Evolutionary conservation across 2,113 vertebrate species (phyloP), one percentile per base, ranked within the genome.

Genomic region (Sylvietta virens): DNA sequence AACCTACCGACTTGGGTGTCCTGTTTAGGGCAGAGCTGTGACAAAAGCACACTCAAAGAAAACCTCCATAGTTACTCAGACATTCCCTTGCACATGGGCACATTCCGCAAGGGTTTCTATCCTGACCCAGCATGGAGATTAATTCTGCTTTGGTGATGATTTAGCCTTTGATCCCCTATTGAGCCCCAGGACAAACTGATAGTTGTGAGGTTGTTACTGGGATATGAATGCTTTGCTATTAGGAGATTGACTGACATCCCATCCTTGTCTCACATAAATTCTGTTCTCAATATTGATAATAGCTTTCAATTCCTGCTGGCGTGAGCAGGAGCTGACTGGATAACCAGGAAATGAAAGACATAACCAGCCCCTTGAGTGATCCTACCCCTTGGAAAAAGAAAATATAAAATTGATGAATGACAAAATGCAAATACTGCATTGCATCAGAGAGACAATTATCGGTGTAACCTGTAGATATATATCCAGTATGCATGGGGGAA

Each of bases 331-430:
- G 64, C 80, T 93, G 92, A 88, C 76, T 70, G 88, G 96, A 95
- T 93, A 94, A 94, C 92, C 82, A 92, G 93, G 92, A 95, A 94
- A 96, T 78, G 90, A 95, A 94, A 93, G 92, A 90, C 64, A 92
- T 88, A 92, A 92, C 71, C 76, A 90, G 95, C 66, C 88, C 82
- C 64, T 64, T 18, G 82, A 93, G 82, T 62, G 51, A 88, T 90
- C 47, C 60, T 88, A 82, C 24, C 22, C 37, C 44, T 61, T n/a
- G 23, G 26, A 83, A 84, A 80, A 81, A 57, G 15, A 39, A 53
- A 28, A 51, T 5, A 66, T 54, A 74, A 53, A 72, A 39, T 3
- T 78, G 86, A 94, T 73, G 60, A 93, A 92, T 62, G 51, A 80
- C 92, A 92, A 44, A 65, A 92, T 47, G 65, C 71, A 94, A 94